phyloP scores from a whole-genome alignment of 2,888 invertebrate species.

The Choreutis nemorana region DNA sequence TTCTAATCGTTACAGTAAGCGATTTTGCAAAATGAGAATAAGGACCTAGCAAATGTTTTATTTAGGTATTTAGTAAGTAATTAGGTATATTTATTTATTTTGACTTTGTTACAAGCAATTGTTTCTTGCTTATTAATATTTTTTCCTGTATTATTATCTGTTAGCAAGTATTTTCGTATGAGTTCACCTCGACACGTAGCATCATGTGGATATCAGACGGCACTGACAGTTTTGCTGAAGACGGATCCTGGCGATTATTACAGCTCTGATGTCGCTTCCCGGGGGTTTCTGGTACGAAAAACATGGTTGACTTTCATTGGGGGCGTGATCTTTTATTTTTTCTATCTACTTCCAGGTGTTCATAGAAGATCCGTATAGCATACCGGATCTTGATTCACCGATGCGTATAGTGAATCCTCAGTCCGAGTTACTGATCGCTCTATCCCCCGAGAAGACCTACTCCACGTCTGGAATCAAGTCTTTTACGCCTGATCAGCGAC shows the following conservation, averaged over 20 bases:
- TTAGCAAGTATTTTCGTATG: conserved; percentile 22
- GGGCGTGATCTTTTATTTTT: no score
- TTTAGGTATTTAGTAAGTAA: no score
- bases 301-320: neutral
- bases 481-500: conserved; percentile 51
- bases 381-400: conserved; percentile 69
- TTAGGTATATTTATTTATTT: no score
- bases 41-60: no score
- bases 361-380: conserved; percentile 71
- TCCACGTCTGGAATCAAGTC: conserved; percentile 60
- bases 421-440: conserved; percentile 67
- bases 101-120: neutral
- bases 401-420: conserved; percentile 64
- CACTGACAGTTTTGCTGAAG: conserved; percentile 67
- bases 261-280: conserved; percentile 66
- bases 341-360: conserved; percentile 47
- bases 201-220: conserved; percentile 74
- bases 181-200: conserved; percentile 66
- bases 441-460: conserved; percentile 71
- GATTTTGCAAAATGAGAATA: no score
- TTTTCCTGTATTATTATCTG: conserved; percentile 7
- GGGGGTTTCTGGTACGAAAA: conserved; percentile 62
- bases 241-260: conserved; percentile 68
- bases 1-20: no score
- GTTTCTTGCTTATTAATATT: neutral